phyloP scores from a whole-genome alignment of 2,113 vertebrate species.

The Melanocharis versteri region DNA sequence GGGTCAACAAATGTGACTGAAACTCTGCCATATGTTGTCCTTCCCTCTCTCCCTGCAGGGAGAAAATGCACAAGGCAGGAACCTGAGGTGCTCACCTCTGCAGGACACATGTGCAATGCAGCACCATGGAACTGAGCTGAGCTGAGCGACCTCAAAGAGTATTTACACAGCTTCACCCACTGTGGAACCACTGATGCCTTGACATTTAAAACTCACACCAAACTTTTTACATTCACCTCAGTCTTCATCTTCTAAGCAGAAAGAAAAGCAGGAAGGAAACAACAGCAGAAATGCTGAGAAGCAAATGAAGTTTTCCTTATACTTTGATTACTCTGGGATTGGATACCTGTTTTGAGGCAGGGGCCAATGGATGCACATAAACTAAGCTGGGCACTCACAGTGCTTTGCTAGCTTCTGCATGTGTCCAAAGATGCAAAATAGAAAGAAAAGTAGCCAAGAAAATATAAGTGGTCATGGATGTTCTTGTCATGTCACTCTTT shows the following conservation, averaged over 20 bases:
- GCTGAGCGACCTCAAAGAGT: background rate
- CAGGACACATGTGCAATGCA: background rate
- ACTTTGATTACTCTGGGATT: background rate
- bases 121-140: background rate
- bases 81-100: background rate
- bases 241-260: background rate
- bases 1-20: background rate
- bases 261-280: background rate
- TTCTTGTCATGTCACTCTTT: background rate
- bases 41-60: background rate
- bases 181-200: background rate
- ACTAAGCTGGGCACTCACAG: background rate
- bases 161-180: background rate
- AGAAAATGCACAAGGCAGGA: background rate
- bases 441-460: background rate
- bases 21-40: background rate
- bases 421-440: background rate
- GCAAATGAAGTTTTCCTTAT: background rate
- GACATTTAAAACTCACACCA: background rate
- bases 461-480: background rate
- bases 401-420: background rate
- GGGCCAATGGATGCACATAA: background rate
- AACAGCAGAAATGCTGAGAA: background rate
- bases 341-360: background rate
- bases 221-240: background rate